Evolutionary conservation across 1,140 invertebrate genomes (phyloP).

Genomic region (Eumeta japonica): DNA sequence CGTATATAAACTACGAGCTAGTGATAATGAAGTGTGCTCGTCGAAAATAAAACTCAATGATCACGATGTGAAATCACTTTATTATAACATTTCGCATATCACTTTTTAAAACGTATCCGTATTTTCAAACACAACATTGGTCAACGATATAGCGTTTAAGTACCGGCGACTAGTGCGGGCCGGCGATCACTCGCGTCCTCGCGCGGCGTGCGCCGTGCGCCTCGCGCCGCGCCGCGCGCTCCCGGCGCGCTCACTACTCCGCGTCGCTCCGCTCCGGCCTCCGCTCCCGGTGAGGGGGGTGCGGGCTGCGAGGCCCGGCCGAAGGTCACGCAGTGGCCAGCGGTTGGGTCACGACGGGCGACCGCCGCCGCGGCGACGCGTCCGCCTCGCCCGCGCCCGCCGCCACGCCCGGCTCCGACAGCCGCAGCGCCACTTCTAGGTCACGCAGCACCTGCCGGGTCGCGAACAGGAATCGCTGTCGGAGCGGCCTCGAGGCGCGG

Average conservation of each 20-base stretch:
- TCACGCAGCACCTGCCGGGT: conserved; percentile 70
- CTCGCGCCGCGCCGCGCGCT: conserved; percentile 17
- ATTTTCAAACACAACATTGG: conserved; percentile 1
- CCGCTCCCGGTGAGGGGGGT: conserved; percentile 5
- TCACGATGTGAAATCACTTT: not conserved
- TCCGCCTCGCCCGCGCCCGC: conserved; percentile 8
- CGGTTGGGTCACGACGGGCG: conserved; percentile 45
- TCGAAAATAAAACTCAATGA: not conserved
- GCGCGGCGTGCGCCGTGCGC: conserved; percentile 13
- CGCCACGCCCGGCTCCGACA: conserved; percentile 44
- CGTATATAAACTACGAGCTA: not conserved
- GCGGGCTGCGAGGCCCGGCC: not conserved
- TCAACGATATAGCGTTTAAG: conserved; percentile 2
- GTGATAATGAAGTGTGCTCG: not conserved
- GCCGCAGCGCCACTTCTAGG: conserved; percentile 71
- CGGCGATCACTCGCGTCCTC: conserved; percentile 9
- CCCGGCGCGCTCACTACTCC: conserved; percentile 14
- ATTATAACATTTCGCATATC: conserved; percentile 1
- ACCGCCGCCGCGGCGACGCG: conserved; percentile 25
- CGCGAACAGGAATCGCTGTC: not conserved
- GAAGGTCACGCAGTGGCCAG: conserved; percentile 34
- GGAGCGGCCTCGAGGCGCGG: no score
- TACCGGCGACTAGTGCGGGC: not conserved
- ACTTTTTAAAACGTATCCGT: conserved; percentile 1
- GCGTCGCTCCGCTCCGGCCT: conserved; percentile 11